Base-by-base conservation (phyloP, 2,113 vertebrate genomes). In the Diphyllodes magnificus region DNA sequence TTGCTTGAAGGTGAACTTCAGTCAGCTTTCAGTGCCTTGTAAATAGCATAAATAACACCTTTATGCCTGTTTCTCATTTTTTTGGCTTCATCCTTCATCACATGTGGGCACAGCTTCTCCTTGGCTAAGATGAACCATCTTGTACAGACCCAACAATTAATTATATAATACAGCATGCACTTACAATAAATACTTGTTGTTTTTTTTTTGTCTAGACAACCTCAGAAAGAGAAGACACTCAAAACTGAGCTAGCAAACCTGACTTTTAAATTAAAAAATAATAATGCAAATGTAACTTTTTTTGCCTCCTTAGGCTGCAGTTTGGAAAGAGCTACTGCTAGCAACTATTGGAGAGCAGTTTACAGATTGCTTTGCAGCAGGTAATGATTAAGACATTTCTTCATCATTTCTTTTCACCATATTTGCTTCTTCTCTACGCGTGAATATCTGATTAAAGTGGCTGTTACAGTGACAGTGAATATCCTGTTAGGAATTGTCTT, bases 281-380 rank as follows among this genome's bases (percentile, higher is more conserved):
- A 82, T 63, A 66, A 94, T 81, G 79, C 73, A 71, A 72, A 44
- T 25, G 11, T 86, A 50, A 95, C 8, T 23, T 76, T 35, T 30
- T 31, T 7, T 37, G 49, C 6, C 45, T 90, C 54, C 23, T 80
- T 94, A 99, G 99, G 96, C 98, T 95, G 98, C 98, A 86, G 99
- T 99, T 91, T 99, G 99, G 99, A 99, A 99, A 96, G 99, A 99
- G 95, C 92, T 99, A 65, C 97, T 99, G n/a, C 96, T 99, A 97
- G 99, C 99, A 57, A 98, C 98, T 14, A 99, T 99, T 94, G 99
- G 99, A 87, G 99, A 99, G 90, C 99, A 99, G 94, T 99, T 99
- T 98, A 97, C 98, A 93, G 99, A 98, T 84, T 98, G 97, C 82
- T 99, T 98, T 86, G 98, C 98, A 54, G 96, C 98, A 98, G 99